Percentiles rank a stretch among this genome's conserved stretches.
Evolutionary conservation across 2,888 invertebrate species (phyloP).

Genomic region (Odontomyia ornata): DNA sequence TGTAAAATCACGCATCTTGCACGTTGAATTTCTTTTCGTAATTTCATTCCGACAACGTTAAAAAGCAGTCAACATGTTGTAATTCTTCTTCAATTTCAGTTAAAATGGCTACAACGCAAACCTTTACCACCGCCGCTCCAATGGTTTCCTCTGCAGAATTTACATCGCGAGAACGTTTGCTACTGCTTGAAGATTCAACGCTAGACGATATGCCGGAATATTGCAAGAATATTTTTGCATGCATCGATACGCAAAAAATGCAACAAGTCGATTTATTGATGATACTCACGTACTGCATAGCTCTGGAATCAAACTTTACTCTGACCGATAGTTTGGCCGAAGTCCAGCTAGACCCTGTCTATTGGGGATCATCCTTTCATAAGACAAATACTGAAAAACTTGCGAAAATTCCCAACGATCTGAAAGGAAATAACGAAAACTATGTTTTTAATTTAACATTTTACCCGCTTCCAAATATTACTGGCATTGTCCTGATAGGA

Average conservation of each 20-base stretch:
- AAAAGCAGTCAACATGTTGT: slow-evolving; percentile 13
- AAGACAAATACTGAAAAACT: slow-evolving; percentile 45
- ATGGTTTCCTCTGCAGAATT: slow-evolving; percentile 1
- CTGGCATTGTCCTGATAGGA: slow-evolving; percentile 53
- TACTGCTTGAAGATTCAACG: slow-evolving; percentile 57
- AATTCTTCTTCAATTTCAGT: slow-evolving; percentile 43
- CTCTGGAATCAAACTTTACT: slow-evolving; percentile 59
- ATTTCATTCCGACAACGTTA: background rate
- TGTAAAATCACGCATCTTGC: background rate
- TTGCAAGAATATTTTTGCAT: slow-evolving; percentile 54
- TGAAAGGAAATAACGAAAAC: no score
- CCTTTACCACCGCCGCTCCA: background rate
- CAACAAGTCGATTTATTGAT: slow-evolving; percentile 56
- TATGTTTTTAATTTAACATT: slow-evolving; percentile 33
- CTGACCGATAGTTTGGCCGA: background rate
- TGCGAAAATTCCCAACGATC: slow-evolving; percentile 46
- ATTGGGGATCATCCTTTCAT: slow-evolving; percentile 53
- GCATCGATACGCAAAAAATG: slow-evolving; percentile 37
- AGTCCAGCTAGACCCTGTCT: background rate
- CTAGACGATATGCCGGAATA: slow-evolving; percentile 56
- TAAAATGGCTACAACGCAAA: background rate
- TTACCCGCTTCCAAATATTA: background rate
- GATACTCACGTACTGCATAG: slow-evolving; percentile 58
- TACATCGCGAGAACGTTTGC: slow-evolving; percentile 11
- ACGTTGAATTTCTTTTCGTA: slow-evolving; percentile 2